These are phyloP conservation scores for Drosophila helvetica DNA, from an alignment of 2,888 invertebrate genomes.

Conservation along the genomic window DNA sequence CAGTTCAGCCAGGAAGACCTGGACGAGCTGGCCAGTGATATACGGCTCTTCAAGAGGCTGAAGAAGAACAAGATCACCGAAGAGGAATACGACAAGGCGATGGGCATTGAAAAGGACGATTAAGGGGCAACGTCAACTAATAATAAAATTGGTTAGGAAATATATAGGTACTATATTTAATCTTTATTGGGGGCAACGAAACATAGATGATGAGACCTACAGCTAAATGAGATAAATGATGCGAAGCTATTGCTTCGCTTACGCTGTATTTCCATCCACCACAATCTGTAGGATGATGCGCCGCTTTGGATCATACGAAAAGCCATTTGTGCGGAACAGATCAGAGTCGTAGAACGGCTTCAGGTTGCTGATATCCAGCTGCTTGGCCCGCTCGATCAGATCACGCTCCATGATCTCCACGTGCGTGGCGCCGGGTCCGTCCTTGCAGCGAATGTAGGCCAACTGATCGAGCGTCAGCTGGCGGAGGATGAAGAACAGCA, in stretches of 20 bases:
- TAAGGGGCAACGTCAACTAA: constrained; percentile 1
- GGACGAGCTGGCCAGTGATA: constrained; percentile 91
- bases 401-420: constrained; percentile 95
- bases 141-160: constrained; percentile 11
- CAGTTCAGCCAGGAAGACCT: constrained; percentile 89
- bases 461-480: constrained; percentile 96
- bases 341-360: constrained; percentile 96
- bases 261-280: constrained; percentile 85
- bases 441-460: constrained; percentile 90
- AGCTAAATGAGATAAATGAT: constrained; percentile 51
- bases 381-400: constrained; percentile 93
- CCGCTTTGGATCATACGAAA: constrained; percentile 91
- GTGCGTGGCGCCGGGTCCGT: constrained; percentile 87
- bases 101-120: constrained; percentile 84
- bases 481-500: constrained; percentile 96
- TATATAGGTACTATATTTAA: constrained; percentile 22
- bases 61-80: constrained; percentile 92
- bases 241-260: constrained; percentile 15
- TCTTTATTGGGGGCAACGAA: constrained; percentile 39
- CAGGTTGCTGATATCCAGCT: constrained; percentile 94
- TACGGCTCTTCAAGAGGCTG: constrained; percentile 92
- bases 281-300: constrained; percentile 94
- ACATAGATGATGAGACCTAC: constrained; percentile 13
- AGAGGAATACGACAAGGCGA: constrained; percentile 88
- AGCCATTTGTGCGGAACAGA: constrained; percentile 94